Base-by-base conservation (phyloP, 2,797 vertebrate species). In the Pantherophis vulpinus region DNA sequence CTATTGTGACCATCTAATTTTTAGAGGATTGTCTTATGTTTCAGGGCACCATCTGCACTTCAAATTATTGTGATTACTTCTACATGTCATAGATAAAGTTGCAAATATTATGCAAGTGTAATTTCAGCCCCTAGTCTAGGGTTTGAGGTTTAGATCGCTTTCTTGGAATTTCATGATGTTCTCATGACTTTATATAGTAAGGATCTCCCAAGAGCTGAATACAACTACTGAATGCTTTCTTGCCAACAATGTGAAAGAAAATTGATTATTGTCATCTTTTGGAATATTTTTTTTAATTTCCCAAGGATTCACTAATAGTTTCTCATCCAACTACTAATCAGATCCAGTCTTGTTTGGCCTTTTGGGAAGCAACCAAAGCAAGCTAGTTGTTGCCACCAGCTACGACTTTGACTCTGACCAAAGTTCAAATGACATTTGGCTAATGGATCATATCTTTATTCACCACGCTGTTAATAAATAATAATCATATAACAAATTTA, bases 381-480 rank as follows among this genome's bases (percentile, higher is more conserved):
- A 79, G 37, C 66, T 70, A 32, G n/a, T n/a, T 66, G 61, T 66
- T 66, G 61, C 61, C 27, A 29, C 12, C 61, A 20, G 16, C 79
- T 83, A 83, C 5, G 42, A 47, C 42, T 83, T 47, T 83, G 42
- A 83, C 23, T 47, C 42, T 83, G 79, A 83, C 10, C 42, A 47
- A 83, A 42, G 79, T 47, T 83, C 37, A 83, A 83, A 47, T 47
- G 42, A 47, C 0, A 1, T 83, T 83, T 83, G 20, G 27, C 60
- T 47, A 47, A 10, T 42, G 14, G 37, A 20, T 23, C 14, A 59
- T 10, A 32, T 42, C 13, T 4, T 90, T 90, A 25, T 89, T 11
- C 66, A 55, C 91, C 13, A 4, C 60, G 20, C 55, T 94, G 8
- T 93, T 95, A 89, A 91, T 11, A 93, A 90, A n/a, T 87, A 92